These are phyloP conservation scores for Grus americana DNA, from an alignment of 2,113 vertebrate genomes.

Conservation along the genomic window DNA sequence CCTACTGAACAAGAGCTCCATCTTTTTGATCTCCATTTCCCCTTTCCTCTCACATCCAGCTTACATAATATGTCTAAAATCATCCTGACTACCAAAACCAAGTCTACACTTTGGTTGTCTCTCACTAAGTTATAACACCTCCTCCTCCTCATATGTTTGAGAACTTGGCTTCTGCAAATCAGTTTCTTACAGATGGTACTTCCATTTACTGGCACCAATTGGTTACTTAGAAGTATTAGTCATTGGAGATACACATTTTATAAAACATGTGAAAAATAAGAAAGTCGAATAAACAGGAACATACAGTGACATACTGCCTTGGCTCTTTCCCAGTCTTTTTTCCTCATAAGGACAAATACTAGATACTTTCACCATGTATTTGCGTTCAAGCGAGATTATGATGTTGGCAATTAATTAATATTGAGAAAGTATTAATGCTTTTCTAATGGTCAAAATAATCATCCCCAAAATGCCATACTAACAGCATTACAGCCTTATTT, in stretches of 20 bases:
- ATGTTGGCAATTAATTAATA: neutral
- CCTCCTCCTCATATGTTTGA: conserved; percentile 62
- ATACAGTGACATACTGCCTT: conserved; percentile 33
- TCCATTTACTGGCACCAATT: conserved; percentile 58
- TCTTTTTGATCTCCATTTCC: neutral
- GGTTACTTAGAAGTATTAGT: conserved; percentile 59
- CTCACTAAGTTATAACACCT: conserved; percentile 60
- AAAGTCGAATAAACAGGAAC: conserved; percentile 63
- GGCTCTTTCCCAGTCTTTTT: neutral
- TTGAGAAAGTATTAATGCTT: neutral
- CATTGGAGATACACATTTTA: conserved; percentile 53
- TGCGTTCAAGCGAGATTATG: neutral
- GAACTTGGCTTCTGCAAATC: conserved; percentile 50
- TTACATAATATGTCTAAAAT: conserved; percentile 53
- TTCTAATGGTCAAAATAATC: neutral
- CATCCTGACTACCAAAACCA: conserved; percentile 44
- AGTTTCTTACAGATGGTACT: conserved; percentile 55
- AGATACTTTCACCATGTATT: neutral
- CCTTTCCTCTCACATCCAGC: neutral
- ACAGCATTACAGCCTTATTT: neutral
- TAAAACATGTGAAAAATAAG: conserved; percentile 59
- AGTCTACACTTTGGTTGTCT: conserved; percentile 47
- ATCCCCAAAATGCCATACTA: neutral
- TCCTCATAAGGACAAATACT: conserved; percentile 5
- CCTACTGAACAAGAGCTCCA: neutral